Conservation (phyloP, 2,113 vertebrate genomes). For the Apodemus sylvaticus region DNA sequence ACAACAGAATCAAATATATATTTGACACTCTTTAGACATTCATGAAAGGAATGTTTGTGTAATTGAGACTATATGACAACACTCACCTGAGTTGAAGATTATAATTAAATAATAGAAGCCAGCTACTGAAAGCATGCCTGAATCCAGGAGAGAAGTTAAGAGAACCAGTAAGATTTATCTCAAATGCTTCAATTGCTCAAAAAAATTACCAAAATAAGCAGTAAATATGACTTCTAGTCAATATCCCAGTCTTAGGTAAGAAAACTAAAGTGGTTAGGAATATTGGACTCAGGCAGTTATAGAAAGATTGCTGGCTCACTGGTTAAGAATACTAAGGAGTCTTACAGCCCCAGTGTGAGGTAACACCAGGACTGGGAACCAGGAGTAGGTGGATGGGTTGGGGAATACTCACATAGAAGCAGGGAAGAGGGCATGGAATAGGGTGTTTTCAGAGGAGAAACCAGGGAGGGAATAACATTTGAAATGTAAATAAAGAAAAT, state of each 20-base stretch:
- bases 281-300: neutral
- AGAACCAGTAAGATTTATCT: neutral
- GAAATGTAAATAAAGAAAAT: no score
- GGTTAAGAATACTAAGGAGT: neutral
- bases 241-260: neutral
- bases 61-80: neutral
- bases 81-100: neutral
- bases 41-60: neutral
- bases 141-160: neutral
- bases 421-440: no score
- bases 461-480: no score
- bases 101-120: neutral
- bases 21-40: neutral
- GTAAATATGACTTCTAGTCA: neutral
- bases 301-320: neutral
- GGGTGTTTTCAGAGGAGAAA: no score
- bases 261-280: neutral
- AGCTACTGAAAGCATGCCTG: neutral
- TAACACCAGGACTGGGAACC: no score
- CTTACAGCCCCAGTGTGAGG: neutral
- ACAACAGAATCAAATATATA: neutral
- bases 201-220: neutral
- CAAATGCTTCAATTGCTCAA: neutral
- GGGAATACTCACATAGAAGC: no score
- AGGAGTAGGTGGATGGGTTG: no score